Conservation (phyloP, 1,140 invertebrate genomes). For the Grapholita molesta region DNA sequence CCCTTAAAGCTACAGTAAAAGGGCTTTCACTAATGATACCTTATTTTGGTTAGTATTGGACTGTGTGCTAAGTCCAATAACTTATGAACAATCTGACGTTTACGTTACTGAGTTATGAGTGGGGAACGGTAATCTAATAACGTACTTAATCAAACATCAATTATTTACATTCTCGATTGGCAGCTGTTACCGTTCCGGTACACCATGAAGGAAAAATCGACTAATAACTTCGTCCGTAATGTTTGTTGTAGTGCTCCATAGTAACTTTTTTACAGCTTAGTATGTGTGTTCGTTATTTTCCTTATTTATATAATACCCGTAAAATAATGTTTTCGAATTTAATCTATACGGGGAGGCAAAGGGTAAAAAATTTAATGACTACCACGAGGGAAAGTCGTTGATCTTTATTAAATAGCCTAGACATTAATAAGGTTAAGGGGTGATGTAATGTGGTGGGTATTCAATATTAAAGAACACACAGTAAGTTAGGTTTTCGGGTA, state of each 20-base stretch:
- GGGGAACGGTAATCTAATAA: slow-evolving; percentile 4
- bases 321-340: too few species aligned
- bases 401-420: too few species aligned
- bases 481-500: too few species aligned
- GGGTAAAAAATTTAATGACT: too few species aligned
- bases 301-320: too few species aligned
- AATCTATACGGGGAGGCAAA: too few species aligned
- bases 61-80: neutral
- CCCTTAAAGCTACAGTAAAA: neutral
- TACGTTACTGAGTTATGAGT: slow-evolving; percentile 1
- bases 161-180: neutral
- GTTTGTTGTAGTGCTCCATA: neutral
- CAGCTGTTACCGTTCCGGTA: neutral
- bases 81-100: neutral
- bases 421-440: too few species aligned
- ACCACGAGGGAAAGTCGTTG: too few species aligned
- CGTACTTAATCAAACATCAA: neutral
- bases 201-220: neutral
- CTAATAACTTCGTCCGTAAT: neutral
- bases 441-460: too few species aligned
- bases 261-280: too few species aligned
- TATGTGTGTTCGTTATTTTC: too few species aligned
- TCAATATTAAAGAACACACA: too few species aligned
- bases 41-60: neutral
- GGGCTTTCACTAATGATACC: neutral